Conservation (phyloP, 35 echinoderm and acorn worm species). For the Amphiura filiformis region DNA sequence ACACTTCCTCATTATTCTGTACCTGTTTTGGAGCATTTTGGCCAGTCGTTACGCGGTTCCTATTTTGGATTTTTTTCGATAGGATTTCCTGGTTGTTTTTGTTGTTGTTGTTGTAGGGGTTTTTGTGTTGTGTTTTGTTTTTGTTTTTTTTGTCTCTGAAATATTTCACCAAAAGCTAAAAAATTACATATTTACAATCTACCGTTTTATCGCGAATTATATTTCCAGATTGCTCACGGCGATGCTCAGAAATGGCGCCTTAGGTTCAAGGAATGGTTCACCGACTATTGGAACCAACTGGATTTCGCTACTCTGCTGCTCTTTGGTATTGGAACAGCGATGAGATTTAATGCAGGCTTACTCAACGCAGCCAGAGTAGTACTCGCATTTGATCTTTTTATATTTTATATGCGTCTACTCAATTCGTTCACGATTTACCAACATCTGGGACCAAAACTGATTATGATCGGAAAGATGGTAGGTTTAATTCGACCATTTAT, state of each 20-base stretch:
- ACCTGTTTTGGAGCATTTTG: too few relatives aligned
- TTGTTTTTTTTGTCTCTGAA: too few relatives aligned
- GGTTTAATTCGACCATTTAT: neutral
- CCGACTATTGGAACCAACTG: constrained; percentile 86
- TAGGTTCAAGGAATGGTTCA: constrained; percentile 61
- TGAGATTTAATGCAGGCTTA: constrained; percentile 30
- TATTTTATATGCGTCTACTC: constrained; percentile 84
- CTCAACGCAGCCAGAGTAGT: constrained; percentile 57
- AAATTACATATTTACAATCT: too few relatives aligned
- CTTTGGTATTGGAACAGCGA: constrained; percentile 50
- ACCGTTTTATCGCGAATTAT: too few relatives aligned
- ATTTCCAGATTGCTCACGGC: constrained; percentile 87
- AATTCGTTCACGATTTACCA: constrained; percentile 83
- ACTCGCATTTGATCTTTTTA: constrained; percentile 70
- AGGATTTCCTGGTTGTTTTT: too few relatives aligned
- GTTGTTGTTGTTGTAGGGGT: too few relatives aligned
- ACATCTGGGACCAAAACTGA: constrained; percentile 93
- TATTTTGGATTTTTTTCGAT: too few relatives aligned
- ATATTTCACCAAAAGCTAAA: too few relatives aligned
- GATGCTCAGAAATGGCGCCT: constrained; percentile 61
- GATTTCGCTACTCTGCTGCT: constrained; percentile 64
- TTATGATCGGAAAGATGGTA: constrained; percentile 97
- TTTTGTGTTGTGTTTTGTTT: too few relatives aligned
- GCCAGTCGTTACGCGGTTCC: too few relatives aligned
- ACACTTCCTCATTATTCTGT: too few relatives aligned